Evolutionary conservation across 2,888 invertebrate genomes (phyloP), one percentile per base, ranked within the genome.

Genomic region (Athalia rosae): DNA sequence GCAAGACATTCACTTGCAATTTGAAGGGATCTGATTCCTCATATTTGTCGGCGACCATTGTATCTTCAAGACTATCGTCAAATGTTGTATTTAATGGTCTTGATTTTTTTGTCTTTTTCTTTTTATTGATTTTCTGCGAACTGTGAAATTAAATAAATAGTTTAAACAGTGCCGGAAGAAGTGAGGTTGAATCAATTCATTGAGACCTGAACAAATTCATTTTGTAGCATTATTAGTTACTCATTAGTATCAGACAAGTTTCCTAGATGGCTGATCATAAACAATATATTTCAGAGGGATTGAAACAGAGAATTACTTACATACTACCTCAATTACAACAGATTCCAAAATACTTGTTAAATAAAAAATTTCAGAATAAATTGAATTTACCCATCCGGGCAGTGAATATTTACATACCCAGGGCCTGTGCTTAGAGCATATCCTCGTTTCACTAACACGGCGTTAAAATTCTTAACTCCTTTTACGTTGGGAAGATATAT

Each of bases 351-450:
- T 53, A 11, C 53, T 53, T 8, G 53, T 3, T 53, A 53, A 3
- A 53, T 3, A n/a, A 3, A 3, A 48, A 15, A 48, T 48, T 47
- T 4, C 4, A 61, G 59, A 59, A 15, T 28, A 13, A 15, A 28
- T 6, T 8, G 11, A 59, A 59, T 28, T 13, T 9, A 59, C 28
- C 28, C 9, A 28, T 28, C 28, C 2, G 28, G 28, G 0, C 28
- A 28, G 28, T 28, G 28, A 28, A 28, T 28, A 28, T 28, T 2
- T 28, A 85, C 89, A 88, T 87, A 93, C 92, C 90, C 87, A 63
- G 86, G 83, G 0, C 93, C 93, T 4, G 90, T 91, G 69, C 92
- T 91, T 11, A 84, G 77, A 0, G 92, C 93, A 43, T 91, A 87
- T 0, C 90, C 89, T 28, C 90, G 87, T 8, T 89, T 86, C 0